Percentiles rank a stretch among this genome's conserved stretches.
phyloP scores from a whole-genome alignment of 2,888 invertebrate genomes.

The Lasioglossum oenotherae region DNA sequence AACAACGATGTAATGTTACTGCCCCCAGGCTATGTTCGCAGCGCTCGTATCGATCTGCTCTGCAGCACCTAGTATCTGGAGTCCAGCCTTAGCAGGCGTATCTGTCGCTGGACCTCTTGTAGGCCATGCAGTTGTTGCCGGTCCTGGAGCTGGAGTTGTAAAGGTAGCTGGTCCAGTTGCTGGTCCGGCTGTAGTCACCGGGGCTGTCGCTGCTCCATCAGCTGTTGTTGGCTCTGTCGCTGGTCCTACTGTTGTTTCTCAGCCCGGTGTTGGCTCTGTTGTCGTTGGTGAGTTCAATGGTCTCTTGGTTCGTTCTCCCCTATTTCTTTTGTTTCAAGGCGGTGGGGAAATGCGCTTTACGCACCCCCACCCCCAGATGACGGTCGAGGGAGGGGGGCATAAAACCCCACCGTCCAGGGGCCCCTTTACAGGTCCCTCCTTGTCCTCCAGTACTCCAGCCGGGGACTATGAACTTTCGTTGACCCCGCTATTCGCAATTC shows the following conservation, averaged over 20 bases:
- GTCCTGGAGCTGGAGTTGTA: constrained; percentile 76
- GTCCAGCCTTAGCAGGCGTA: constrained; percentile 70
- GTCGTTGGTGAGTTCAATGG: constrained; percentile 45
- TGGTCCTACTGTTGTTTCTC: constrained; percentile 70
- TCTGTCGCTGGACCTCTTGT: constrained; percentile 76
- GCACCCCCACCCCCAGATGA: too few relatives aligned
- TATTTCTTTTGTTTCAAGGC: too few relatives aligned
- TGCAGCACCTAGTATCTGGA: constrained; percentile 68
- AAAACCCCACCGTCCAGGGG: too few relatives aligned
- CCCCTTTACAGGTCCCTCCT: too few relatives aligned
- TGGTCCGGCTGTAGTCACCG: constrained; percentile 77
- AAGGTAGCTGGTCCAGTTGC: constrained; percentile 80
- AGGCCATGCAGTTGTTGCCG: constrained; percentile 77
- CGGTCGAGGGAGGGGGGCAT: too few relatives aligned
- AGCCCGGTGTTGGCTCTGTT: constrained; percentile 58
- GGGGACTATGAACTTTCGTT: too few relatives aligned
- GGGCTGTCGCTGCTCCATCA: constrained; percentile 76
- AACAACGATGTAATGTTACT: not conserved
- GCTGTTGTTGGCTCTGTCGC: constrained; percentile 66
- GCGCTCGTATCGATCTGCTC: constrained; percentile 58
- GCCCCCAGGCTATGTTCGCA: constrained; percentile 44
- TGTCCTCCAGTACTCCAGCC: too few relatives aligned
- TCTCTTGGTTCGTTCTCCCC: too few relatives aligned
- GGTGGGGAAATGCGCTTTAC: too few relatives aligned
- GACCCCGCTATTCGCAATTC: too few relatives aligned